Percentiles rank a stretch among this genome's conserved stretches.
Evolutionary conservation across 2,113 vertebrate species (phyloP).

Genomic region (Halcyon malimbica): DNA sequence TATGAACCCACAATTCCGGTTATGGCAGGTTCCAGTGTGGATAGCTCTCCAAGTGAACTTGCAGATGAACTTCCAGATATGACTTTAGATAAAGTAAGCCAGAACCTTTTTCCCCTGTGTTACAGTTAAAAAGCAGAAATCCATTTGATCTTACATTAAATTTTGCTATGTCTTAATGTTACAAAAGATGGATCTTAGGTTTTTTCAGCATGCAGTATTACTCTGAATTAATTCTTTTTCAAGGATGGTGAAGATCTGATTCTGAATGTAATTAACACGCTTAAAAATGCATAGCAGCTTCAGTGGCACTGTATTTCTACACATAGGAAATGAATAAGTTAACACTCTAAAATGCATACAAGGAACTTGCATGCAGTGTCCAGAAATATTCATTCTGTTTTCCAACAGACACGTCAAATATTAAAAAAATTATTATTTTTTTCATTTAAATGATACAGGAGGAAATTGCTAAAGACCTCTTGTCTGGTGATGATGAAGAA

Average conservation of each 20-base stretch:
- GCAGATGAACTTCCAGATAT: constrained; percentile 97
- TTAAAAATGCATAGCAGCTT: not conserved
- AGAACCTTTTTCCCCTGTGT: not conserved
- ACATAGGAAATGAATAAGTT: not conserved
- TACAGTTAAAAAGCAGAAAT: not conserved
- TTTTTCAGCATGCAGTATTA: not conserved
- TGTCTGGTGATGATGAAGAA: constrained; percentile 97
- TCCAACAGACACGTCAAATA: not conserved
- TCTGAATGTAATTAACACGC: not conserved
- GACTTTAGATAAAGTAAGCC: constrained; percentile 95
- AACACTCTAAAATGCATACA: not conserved
- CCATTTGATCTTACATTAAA: not conserved
- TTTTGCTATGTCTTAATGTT: not conserved
- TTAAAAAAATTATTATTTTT: not conserved
- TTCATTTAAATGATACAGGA: constrained; percentile 78
- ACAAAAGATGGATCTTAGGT: accelerated
- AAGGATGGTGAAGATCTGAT: not conserved
- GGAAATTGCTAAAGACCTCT: constrained; percentile 98
- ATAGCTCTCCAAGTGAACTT: constrained; percentile 95
- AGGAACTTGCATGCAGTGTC: not conserved
- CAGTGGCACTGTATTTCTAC: not conserved
- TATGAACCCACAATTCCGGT: constrained; percentile 87
- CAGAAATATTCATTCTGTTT: not conserved
- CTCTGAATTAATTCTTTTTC: not conserved
- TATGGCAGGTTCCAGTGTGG: constrained; percentile 85